Evolutionary conservation across 2,797 vertebrate genomes (phyloP).

Genomic region (Harpagifer antarcticus): DNA sequence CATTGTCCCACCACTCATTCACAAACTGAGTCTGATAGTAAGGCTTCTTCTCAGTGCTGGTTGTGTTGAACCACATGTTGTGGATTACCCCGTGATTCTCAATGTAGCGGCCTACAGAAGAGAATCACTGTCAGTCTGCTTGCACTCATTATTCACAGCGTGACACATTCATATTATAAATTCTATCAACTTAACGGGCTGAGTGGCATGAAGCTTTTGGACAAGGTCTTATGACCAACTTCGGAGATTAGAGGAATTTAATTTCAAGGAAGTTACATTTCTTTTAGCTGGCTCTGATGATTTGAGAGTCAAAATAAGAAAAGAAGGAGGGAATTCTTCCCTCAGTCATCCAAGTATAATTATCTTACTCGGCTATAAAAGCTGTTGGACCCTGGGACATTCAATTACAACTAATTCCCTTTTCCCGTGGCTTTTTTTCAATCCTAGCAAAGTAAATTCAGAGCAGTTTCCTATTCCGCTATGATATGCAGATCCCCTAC

Average conservation of each 20-base stretch:
- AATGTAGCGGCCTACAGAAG: conserved; percentile 85
- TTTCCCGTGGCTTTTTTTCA: conserved; percentile 54
- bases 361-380: conserved; percentile 76
- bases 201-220: conserved; percentile 76
- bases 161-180: conserved; percentile 72
- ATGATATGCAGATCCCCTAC: conserved; percentile 60
- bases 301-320: conserved; percentile 75
- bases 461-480: conserved; percentile 28
- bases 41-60: conserved; percentile 76
- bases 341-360: conserved; percentile 74
- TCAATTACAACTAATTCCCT: conserved; percentile 78
- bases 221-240: conserved; percentile 77
- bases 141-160: conserved; percentile 62
- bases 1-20: conserved; percentile 93
- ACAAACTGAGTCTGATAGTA: conserved; percentile 88
- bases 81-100: conserved; percentile 95
- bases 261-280: conserved; percentile 81
- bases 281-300: conserved; percentile 71
- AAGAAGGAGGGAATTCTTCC: conserved; percentile 61
- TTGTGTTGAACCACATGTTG: conserved; percentile 94
- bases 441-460: conserved; percentile 56
- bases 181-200: conserved; percentile 70
- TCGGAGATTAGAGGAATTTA: conserved; percentile 80
- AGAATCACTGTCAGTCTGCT: conserved; percentile 55
- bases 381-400: conserved; percentile 74